Conservation (phyloP, 2,797 vertebrate species). For the Muscicapa comitata region DNA sequence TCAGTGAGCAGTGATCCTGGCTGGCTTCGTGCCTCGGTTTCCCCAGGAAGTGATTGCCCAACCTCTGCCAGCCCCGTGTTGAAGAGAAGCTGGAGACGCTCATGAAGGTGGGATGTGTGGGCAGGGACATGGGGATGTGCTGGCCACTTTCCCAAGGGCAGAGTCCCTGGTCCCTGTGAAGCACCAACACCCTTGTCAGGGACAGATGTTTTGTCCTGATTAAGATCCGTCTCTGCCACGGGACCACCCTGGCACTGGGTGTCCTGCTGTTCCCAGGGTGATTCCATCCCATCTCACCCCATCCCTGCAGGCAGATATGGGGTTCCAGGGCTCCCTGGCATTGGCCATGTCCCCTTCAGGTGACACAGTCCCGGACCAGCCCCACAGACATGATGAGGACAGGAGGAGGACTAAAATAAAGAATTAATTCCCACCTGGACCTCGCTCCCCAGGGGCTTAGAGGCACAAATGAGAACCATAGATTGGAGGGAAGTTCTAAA, state of each 20-base stretch:
- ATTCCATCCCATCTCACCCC: background rate
- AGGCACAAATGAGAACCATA: fast-evolving
- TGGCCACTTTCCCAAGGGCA: background rate
- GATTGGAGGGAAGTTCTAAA: background rate
- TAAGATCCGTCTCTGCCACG: background rate
- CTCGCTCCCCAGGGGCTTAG: background rate
- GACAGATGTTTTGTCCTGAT: background rate
- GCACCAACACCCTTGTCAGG: background rate
- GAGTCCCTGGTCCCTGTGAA: fast-evolving
- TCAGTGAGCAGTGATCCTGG: fast-evolving
- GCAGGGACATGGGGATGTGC: fast-evolving
- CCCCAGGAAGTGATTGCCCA: background rate
- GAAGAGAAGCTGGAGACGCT: background rate
- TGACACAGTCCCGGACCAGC: background rate
- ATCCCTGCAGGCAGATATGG: background rate
- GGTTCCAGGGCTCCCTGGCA: background rate
- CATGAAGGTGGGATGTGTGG: fast-evolving
- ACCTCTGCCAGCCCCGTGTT: fast-evolving
- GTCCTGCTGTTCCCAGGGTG: background rate
- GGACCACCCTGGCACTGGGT: background rate
- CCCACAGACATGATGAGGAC: fast-evolving
- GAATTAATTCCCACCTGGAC: background rate
- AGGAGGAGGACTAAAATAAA: background rate
- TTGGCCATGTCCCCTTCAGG: background rate
- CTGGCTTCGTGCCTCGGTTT: background rate